Evolutionary conservation across 1,140 invertebrate species (phyloP), one percentile per base, ranked within the genome.

Genomic region (Spodoptera litura): DNA sequence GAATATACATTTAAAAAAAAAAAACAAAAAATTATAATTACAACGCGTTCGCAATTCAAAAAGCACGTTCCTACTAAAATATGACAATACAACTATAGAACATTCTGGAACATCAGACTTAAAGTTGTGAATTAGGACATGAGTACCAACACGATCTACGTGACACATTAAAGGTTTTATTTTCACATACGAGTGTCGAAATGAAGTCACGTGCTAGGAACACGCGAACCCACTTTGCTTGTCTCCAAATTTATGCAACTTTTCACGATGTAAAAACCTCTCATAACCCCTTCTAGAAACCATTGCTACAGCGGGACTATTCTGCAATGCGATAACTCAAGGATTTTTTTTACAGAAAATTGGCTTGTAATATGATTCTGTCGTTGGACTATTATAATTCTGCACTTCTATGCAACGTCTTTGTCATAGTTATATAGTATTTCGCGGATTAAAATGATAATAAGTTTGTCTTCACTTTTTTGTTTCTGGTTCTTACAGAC

Each of bases 191-290:
- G 44, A 44, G 73, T 71, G 27, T 44, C 53, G 58, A 31, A 80
- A 81, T 81, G 66, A 71, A 85, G 85, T 88, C 87, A 91, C 89
- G 86, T 89, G 64, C 85, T 78, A 1, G 31, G 56, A 79, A 91
- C 85, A 90, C 61, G 86, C 85, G 80, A 90, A 90, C 79, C 74
- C 86, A 89, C 85, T 91, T 87, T 85, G 84, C 87, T 79, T 84
- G 78, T 84, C 85, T 84, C 83, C 81, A 85, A 89, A 88, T 89
- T 83, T 91, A 90, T 91, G 84, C 87, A 90, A 83, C 77, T 87
- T 81, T 85, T 61, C 70, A 68, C 74, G 61, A 68, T 44, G 52
- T 81, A 81, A 84, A 83, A 85, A 85, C 75, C 71, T 70, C 77
- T 59, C 82, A 81, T 66, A 73, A 78, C 66, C 71, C 52, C 38